Evolutionary conservation across 2,888 invertebrate genomes (phyloP), one percentile per base, ranked within the genome.

Genomic region (Noctua comes): DNA sequence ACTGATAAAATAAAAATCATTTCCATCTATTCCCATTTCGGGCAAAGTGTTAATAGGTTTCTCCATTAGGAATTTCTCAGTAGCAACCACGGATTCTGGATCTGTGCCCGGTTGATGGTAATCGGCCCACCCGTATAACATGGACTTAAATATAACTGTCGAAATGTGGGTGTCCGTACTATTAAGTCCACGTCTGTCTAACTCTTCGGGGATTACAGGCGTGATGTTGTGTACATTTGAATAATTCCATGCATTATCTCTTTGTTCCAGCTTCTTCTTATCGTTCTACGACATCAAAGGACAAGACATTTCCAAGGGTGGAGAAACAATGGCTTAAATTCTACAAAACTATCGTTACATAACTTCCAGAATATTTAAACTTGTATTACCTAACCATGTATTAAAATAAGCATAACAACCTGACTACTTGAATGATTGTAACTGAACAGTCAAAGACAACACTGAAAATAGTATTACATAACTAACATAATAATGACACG

Each of bases 221-320:
- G 59, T 59, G 27, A 59, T 59, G 16, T 18, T 59, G 27, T 59
- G 18, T 31, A 4, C 3, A 27, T 43, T 18, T 43, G 4, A 66
- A 0, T 66, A 66, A 43, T 43, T 43, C 8, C 1, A 43, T 3
- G 13, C 1, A 21, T 27, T 43, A 2, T 27, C 65, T 81, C 62
- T 86, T 80, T 84, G 31, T 95, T 94, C 57, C 93, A 96, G 96
- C 76, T 93, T 95, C 70, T 93, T 95, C 89, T 79, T 95, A 2
- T 91, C 93, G 0, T 94, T 94, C 85, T 94, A 95, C 87, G 95
- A 96, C 80, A 43, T 95, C 0, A 36, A 85, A 48, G 86, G 88
- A 5, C 80, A 90, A 69, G 91, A 95, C 76, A 89, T 95, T 0
- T 87, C 82, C 0, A 90, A 82, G 69, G 82, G 83, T 8, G 91